phyloP scores from a whole-genome alignment of 2,113 vertebrate genomes.

The Myiozetetes cayanensis region DNA sequence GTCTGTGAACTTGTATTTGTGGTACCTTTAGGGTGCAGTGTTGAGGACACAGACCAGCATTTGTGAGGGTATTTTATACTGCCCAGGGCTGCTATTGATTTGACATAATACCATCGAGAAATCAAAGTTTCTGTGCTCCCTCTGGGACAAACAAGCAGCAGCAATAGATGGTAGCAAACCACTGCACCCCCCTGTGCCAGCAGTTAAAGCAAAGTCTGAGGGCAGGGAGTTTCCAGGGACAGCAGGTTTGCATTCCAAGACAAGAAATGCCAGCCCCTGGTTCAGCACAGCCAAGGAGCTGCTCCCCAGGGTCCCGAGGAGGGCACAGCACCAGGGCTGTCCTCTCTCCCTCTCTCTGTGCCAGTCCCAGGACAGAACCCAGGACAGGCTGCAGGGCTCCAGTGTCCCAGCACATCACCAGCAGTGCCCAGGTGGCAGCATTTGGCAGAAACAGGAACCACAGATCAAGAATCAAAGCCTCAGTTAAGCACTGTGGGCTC shows the following conservation, averaged over 20 bases:
- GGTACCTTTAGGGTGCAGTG: not conserved
- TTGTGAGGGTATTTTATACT: not conserved
- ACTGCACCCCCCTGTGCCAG: not conserved
- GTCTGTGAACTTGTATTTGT: not conserved
- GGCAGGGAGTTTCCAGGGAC: not conserved
- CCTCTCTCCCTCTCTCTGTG: not conserved
- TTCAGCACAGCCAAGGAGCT: not conserved
- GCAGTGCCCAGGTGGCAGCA: not conserved
- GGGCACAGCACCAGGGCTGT: not conserved
- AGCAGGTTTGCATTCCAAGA: not conserved
- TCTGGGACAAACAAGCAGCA: not conserved
- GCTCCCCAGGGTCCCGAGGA: not conserved
- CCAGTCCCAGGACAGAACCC: no score
- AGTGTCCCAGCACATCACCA: not conserved
- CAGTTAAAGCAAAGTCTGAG: not conserved
- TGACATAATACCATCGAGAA: not conserved
- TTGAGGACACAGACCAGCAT: not conserved
- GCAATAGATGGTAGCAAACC: not conserved
- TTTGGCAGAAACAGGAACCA: not conserved
- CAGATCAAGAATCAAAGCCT: not conserved
- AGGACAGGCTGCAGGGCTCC: not conserved
- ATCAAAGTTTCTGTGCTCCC: not conserved
- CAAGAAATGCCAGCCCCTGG: not conserved
- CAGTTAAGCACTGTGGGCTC: not conserved
- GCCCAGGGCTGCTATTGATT: not conserved